These are phyloP conservation scores for Chelon labrosus DNA, from an alignment of 2,797 vertebrate genomes.

Conservation along the genomic window DNA sequence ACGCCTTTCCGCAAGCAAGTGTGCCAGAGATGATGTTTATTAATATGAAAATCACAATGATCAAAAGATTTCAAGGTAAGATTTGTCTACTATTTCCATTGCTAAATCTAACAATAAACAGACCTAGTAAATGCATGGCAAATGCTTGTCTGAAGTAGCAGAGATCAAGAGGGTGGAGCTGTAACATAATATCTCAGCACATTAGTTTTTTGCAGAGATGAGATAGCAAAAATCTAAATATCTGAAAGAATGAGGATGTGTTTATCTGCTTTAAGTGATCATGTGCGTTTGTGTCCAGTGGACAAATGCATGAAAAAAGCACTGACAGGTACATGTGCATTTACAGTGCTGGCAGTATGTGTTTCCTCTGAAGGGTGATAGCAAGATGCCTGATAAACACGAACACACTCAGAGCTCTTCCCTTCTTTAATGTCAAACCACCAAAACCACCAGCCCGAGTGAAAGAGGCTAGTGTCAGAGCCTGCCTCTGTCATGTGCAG, in stretches of 20 bases:
- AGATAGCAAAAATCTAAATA: conserved; percentile 14
- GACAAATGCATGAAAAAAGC: background rate
- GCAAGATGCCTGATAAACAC: conserved; percentile 4
- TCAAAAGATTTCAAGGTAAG: conserved; percentile 40
- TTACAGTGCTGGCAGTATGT: background rate
- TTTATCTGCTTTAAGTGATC: conserved; percentile 3
- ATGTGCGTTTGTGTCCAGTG: background rate
- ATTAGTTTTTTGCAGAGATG: conserved; percentile 4
- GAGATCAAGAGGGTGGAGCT: conserved; percentile 12
- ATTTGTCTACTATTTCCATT: background rate
- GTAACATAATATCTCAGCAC: background rate
- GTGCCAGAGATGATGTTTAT: conserved; percentile 12
- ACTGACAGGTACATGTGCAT: background rate
- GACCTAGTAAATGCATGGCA: background rate
- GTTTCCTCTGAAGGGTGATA: conserved; percentile 15
- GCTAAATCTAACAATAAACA: background rate
- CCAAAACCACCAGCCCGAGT: conserved; percentile 25
- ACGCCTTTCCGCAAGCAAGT: background rate
- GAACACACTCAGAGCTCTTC: background rate
- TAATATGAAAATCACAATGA: conserved; percentile 28
- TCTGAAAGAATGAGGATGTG: conserved; percentile 3
- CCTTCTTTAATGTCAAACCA: conserved; percentile 21
- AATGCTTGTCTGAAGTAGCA: background rate
- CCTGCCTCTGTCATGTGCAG: background rate
- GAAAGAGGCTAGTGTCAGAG: conserved; percentile 3